Evolutionary conservation across 92 coral and sea anemone species (phyloP).

Genomic region (Paragorgia papillata): DNA sequence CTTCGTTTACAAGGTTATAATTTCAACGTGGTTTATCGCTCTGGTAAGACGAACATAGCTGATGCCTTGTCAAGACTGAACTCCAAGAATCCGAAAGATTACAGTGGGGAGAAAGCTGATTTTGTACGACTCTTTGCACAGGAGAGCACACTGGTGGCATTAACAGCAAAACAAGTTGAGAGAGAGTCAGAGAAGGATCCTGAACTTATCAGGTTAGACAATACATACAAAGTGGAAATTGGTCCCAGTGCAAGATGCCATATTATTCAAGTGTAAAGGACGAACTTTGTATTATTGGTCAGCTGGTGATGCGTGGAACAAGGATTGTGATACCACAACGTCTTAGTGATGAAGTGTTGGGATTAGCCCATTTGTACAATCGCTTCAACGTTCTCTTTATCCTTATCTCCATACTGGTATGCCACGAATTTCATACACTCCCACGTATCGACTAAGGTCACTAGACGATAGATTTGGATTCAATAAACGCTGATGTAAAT

Average conservation of each 20-base stretch:
- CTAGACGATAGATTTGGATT: too few species aligned
- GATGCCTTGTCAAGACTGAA: conserved; percentile 53
- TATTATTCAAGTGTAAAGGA: conserved; percentile 25
- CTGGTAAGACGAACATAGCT: conserved; percentile 51
- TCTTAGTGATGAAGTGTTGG: neutral
- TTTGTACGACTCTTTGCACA: conserved; percentile 49
- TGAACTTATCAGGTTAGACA: too few species aligned
- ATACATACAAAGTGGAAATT: conserved; percentile 9
- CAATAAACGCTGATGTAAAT: too few species aligned
- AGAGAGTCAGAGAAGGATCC: conserved; percentile 56
- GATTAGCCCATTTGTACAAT: conserved; percentile 25
- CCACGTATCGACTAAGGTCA: too few species aligned
- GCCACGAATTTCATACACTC: too few species aligned
- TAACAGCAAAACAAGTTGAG: conserved; percentile 57
- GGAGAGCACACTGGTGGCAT: conserved; percentile 59
- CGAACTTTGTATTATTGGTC: conserved; percentile 10
- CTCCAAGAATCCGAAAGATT: conserved; percentile 54
- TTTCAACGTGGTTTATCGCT: conserved; percentile 44
- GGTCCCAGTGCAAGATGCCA: conserved; percentile 18
- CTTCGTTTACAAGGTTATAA: conserved; percentile 46
- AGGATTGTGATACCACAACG: conserved; percentile 31
- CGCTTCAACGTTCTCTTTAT: too few species aligned
- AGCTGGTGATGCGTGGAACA: conserved; percentile 40
- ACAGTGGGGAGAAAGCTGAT: conserved; percentile 63
- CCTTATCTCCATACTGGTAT: too few species aligned